These are phyloP conservation scores for Cathartes aura DNA, from an alignment of 2,113 vertebrate species.

Conservation along the genomic window DNA sequence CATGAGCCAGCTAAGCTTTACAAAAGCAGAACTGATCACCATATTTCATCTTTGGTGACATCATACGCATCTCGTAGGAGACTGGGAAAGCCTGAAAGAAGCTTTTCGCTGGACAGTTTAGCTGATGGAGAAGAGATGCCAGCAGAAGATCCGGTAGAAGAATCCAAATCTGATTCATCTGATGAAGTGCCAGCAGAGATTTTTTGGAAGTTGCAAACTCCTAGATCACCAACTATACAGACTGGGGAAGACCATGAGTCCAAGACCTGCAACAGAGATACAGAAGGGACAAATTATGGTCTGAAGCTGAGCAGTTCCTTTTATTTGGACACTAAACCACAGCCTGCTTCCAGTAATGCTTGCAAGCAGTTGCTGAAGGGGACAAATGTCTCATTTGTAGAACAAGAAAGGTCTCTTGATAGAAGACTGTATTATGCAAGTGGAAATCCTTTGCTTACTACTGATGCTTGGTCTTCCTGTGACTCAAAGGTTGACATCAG, in stretches of 20 bases:
- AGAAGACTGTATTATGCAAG: background rate
- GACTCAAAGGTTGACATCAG: slow-evolving; percentile 67
- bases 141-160: slow-evolving; percentile 38
- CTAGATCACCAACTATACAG: background rate
- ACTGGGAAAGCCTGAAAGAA: slow-evolving; percentile 29
- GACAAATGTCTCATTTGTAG: background rate
- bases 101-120: slow-evolving; percentile 73
- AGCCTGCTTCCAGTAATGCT: slow-evolving; percentile 35
- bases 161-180: slow-evolving; percentile 59
- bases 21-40: background rate
- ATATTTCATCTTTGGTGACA: slow-evolving; percentile 13
- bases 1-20: slow-evolving; percentile 10
- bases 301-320: slow-evolving; percentile 65
- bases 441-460: slow-evolving; percentile 68
- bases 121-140: slow-evolving; percentile 66
- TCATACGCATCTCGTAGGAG: background rate
- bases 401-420: background rate
- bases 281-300: slow-evolving; percentile 10
- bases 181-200: slow-evolving; percentile 83
- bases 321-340: slow-evolving; percentile 61
- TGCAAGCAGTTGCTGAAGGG: slow-evolving; percentile 2
- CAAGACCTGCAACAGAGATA: background rate
- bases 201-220: slow-evolving; percentile 78
- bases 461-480: slow-evolving; percentile 82
- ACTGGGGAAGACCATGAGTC: background rate